Evolutionary conservation across 2,888 invertebrate genomes (phyloP), one percentile per base, ranked within the genome.

Genomic region (Drosophila anceps): DNA sequence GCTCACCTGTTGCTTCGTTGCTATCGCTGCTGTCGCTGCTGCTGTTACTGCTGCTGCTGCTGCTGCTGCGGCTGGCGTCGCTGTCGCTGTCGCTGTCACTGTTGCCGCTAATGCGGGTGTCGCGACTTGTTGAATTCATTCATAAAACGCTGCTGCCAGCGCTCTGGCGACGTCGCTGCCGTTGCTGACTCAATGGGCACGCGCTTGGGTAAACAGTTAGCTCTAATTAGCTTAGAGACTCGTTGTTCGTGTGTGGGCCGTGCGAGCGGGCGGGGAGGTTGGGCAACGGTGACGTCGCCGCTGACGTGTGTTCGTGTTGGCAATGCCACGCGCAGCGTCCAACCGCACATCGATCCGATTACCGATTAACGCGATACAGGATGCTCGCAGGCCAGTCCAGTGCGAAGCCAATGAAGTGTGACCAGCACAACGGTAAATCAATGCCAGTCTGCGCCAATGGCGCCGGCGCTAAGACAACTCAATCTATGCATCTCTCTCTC

Each of bases 341-440:
- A 76, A 79, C 79, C 72, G 73, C 76, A 73, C 55, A 46, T 55
- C 50, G 66, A 66, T 72, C 73, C 72, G 57, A 71, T 78, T 78
- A 78, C 75, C 59, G 61, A 57, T 68, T 31, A 51, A 39, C 43
- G 51, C 57, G 51, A 66, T 39, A 65, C 35, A 73, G 68, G 67
- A 68, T 69, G 29, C 69, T 20, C 24, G 4, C n/a, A 13, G 24
- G 50, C 46, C 27, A 41, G 31, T 27, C 43, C 37, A 8, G 15
- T 54, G 54, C 24, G 55, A 78, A 71, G 69, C 78, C 73, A 48
- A 37, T 57, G 53, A 78, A 68, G 74, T 76, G 76, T 54, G 60
- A 1, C 39, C 51, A 37, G 24, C n/a, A 43, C 62, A 74, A 74
- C 74, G 74, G 74, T 69, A 74, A 75, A 74, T 70, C 57, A 41